These are phyloP conservation scores for Aurelia aurita complex sp. Pacific DNA, from an alignment of 30 jellyfish, hydroid and myxozoan species.

Conservation along the genomic window DNA sequence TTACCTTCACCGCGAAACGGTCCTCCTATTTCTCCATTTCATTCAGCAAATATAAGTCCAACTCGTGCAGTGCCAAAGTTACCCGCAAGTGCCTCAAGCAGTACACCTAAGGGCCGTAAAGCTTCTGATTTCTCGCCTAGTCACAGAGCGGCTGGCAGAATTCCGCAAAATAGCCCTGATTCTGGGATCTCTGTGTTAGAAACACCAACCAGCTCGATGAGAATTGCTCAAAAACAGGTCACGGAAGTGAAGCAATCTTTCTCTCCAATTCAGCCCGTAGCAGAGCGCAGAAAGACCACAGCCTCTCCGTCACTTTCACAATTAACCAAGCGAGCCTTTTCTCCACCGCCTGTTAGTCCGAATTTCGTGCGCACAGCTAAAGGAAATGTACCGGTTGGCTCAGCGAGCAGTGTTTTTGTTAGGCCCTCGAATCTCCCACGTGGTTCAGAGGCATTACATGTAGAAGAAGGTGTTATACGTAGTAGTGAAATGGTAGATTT, in stretches of 20 bases:
- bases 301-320: constrained; percentile 71
- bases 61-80: constrained; percentile 54
- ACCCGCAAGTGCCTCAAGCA: constrained; percentile 53
- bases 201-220: constrained; percentile 23
- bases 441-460: constrained; percentile 1
- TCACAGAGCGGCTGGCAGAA: constrained; percentile 53
- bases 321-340: constrained; percentile 67
- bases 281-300: constrained; percentile 16
- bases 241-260: constrained; percentile 62
- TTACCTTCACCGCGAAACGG: constrained; percentile 81
- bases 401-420: constrained; percentile 81
- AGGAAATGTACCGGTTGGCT: constrained; percentile 76
- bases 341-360: constrained; percentile 66
- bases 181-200: constrained; percentile 85
- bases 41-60: constrained; percentile 24
- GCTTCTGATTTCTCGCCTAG: constrained; percentile 51
- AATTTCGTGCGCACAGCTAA: constrained; percentile 22
- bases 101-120: constrained; percentile 83
- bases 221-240: constrained; percentile 17
- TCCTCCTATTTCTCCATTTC: constrained; percentile 71
- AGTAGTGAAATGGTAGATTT: background rate
- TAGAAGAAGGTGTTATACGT: constrained; percentile 6
- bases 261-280: constrained; percentile 93
- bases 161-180: constrained; percentile 85
- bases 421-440: constrained; percentile 69